Evolutionary conservation across 1,140 invertebrate species (phyloP), one percentile per base, ranked within the genome.

Genomic region (Anoplophora glabripennis): DNA sequence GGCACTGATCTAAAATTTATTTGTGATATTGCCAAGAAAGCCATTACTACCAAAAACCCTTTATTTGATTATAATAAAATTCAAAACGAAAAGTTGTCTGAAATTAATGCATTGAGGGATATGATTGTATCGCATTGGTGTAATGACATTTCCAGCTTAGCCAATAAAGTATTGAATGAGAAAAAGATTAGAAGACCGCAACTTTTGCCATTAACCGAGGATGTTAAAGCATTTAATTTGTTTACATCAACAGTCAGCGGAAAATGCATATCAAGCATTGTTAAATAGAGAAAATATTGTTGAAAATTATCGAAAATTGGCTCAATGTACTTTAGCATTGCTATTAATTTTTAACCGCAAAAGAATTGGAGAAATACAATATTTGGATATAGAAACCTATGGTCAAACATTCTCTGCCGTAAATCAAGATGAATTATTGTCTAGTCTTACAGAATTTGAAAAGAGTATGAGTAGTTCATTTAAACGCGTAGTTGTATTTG

Each of bases 21-120:
- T 2, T 66, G 63, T 45, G 55, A 63, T 56, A 38, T 66, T 18
- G 66, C 63, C n/a, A 57, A 40, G 21, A 67, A 67, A 59, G 33
- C 53, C 7, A 28, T 65, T 9, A 14, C 60, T 21, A 56, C 52
- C 28, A 62, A 65, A 45, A 53, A 51, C 44, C 28, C 41, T 8
- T n/a, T 62, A 44, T 57, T 61, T 58, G 17, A 42, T 21, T 33
- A 34, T 33, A 37, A 21, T 36, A 10, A 64, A 57, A 41, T 37
- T 35, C 34, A 64, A 38, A n/a, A n/a, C n/a, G 7, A 60, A 57
- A 56, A 18, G 53, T 46, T 48, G 21, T 35, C 41, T n/a, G 28
- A 59, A 44, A 67, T 59, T 40, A 42, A 36, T 17, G 51, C 54
- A 10, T 34, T 57, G 5, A 33, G 44, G 45, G 41, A 60, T 28